These are phyloP conservation scores for Sus scrofa DNA, from an alignment of 2,113 vertebrate genomes.

Conservation along the genomic window T2T-Sscrofa CM000812.6:199583501-199584000, in stretches of 20 bases:
- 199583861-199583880: background rate
- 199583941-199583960: background rate
- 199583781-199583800: background rate
- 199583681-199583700: background rate
- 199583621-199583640: background rate
- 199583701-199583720: background rate
- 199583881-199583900: background rate
- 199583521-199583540: background rate
- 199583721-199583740: background rate
- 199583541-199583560: background rate
- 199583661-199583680: background rate
- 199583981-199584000: background rate
- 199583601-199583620: background rate
- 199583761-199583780: background rate
- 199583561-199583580: background rate
- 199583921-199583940: background rate
- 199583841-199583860: background rate
- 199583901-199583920: background rate
- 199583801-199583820: background rate
- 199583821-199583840: background rate
- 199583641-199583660: background rate
- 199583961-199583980: background rate
- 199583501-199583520: background rate
- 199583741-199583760: background rate
- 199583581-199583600: background rate